Conservation (phyloP, 2,888 invertebrate species). For the Cyaniris semiargus region DNA sequence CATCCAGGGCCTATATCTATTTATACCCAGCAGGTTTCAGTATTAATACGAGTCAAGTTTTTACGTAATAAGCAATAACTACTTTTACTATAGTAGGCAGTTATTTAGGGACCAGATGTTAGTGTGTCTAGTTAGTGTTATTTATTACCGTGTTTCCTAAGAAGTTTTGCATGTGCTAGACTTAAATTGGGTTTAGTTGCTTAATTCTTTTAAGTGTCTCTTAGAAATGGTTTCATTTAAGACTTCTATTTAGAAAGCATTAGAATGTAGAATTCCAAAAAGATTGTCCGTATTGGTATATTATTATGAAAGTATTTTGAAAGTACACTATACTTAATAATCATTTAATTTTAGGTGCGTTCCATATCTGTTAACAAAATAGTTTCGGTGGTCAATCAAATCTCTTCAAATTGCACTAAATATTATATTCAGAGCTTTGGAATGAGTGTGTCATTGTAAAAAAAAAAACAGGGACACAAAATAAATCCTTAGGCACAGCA, state of each 20-base stretch:
- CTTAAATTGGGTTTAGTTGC: conserved; percentile 40
- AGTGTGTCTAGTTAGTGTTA: conserved; percentile 24
- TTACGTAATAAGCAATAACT: conserved; percentile 13
- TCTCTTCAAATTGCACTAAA: no score
- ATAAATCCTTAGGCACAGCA: no score
- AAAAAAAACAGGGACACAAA: no score
- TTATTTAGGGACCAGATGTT: background rate
- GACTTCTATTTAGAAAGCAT: background rate
- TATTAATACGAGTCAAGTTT: conserved; percentile 21
- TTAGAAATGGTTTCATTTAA: background rate
- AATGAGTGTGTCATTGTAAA: no score
- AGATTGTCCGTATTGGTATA: no score
- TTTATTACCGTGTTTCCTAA: conserved; percentile 1
- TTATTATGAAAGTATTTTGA: no score
- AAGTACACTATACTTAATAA: no score
- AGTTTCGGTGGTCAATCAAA: no score
- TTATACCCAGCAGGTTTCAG: background rate
- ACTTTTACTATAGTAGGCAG: conserved; percentile 21
- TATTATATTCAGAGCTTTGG: no score
- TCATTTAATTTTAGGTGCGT: background rate
- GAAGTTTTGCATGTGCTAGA: background rate
- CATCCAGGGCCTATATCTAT: conserved; percentile 6
- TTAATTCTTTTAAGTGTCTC: background rate
- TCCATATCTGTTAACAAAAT: background rate
- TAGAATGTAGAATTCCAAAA: background rate